These are phyloP conservation scores for Bathynomus jamesi DNA, from an alignment of 1,140 invertebrate species.

Conservation along the genomic window DNA sequence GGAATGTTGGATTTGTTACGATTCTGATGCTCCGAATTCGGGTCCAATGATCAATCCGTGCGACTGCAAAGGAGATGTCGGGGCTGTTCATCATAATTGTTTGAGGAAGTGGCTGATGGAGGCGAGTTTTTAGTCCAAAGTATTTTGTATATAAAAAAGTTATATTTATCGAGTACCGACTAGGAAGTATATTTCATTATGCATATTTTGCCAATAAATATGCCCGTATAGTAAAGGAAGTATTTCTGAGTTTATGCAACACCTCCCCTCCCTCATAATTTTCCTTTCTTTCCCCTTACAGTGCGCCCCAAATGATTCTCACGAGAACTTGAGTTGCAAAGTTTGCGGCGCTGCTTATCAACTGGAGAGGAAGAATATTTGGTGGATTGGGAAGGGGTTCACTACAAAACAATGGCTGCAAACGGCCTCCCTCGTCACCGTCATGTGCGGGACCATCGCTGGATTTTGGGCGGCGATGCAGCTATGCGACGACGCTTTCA, in stretches of 20 bases:
- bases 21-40: slow-evolving; percentile 61
- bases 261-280: too few relatives aligned
- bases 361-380: slow-evolving; percentile 50
- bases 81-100: slow-evolving; percentile 84
- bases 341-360: slow-evolving; percentile 69
- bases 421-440: slow-evolving; percentile 56
- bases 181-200: too few relatives aligned
- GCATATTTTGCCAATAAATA: too few relatives aligned
- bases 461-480: slow-evolving; percentile 74
- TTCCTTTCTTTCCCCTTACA: too few relatives aligned
- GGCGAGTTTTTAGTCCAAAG: slow-evolving; percentile 38
- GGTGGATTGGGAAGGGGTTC: slow-evolving; percentile 65
- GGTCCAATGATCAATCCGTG: slow-evolving; percentile 80
- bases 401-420: slow-evolving; percentile 71
- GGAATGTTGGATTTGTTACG: slow-evolving; percentile 93
- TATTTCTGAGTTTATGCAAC: too few relatives aligned
- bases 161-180: too few relatives aligned
- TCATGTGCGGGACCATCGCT: slow-evolving; percentile 63
- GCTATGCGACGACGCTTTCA: slow-evolving; percentile 64
- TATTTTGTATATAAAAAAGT: not conserved
- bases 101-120: slow-evolving; percentile 77
- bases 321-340: slow-evolving; percentile 63
- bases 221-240: too few relatives aligned
- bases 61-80: slow-evolving; percentile 79
- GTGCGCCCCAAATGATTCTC: slow-evolving; percentile 49